These are phyloP conservation scores for Drosophila miranda DNA, from an alignment of 1,140 invertebrate species.

Conservation along the genomic window DNA sequence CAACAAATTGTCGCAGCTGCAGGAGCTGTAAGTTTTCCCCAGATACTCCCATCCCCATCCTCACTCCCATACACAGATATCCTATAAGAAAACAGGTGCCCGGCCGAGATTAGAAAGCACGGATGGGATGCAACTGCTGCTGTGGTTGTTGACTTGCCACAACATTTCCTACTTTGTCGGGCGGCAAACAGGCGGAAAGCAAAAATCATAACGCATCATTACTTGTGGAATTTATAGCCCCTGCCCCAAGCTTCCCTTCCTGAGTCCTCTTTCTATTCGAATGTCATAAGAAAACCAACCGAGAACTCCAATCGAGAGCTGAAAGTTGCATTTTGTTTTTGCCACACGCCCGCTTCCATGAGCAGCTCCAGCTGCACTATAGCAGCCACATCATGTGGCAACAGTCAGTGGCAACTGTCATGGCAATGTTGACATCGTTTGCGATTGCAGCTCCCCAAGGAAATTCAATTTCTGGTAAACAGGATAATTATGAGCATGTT, in stretches of 20 bases:
- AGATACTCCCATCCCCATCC: too few species aligned
- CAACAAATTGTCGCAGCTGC: slow-evolving; percentile 85
- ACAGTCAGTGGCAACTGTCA: slow-evolving; percentile 49
- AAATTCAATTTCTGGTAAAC: slow-evolving; percentile 81
- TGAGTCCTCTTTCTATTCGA: slow-evolving; percentile 6
- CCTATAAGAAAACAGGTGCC: slow-evolving; percentile 47
- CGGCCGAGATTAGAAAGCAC: slow-evolving; percentile 34
- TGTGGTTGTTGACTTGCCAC: slow-evolving; percentile 45
- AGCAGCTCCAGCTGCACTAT: neutral
- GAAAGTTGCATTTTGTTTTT: slow-evolving; percentile 60
- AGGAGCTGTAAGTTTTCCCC: slow-evolving; percentile 87
- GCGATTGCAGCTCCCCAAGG: slow-evolving; percentile 60
- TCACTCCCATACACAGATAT: neutral
- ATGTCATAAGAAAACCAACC: slow-evolving; percentile 6
- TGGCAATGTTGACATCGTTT: slow-evolving; percentile 54
- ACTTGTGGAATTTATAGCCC: slow-evolving; percentile 74
- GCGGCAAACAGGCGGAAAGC: slow-evolving; percentile 73
- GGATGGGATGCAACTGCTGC: slow-evolving; percentile 8
- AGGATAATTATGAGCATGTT: slow-evolving; percentile 82
- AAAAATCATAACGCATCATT: slow-evolving; percentile 82
- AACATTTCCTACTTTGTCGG: slow-evolving; percentile 68
- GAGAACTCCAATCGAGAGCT: slow-evolving; percentile 11
- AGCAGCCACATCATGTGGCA: slow-evolving; percentile 3
- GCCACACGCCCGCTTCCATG: slow-evolving; percentile 29
- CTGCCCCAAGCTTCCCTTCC: slow-evolving; percentile 29